Base-by-base conservation (phyloP, 2,113 vertebrate species). In the Macaca nemestrina region DNA sequence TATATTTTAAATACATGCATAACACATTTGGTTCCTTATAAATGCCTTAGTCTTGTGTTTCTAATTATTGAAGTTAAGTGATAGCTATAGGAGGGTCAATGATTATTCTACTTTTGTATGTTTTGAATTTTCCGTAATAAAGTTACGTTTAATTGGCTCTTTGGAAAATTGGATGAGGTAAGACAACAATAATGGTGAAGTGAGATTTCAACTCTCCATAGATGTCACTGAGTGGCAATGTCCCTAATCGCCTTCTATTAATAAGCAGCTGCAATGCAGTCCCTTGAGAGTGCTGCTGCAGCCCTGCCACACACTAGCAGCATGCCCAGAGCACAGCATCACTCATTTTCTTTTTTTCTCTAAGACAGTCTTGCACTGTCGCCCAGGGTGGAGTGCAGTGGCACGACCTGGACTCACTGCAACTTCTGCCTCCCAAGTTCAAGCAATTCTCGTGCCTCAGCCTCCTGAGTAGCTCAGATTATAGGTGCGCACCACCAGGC, bases 291-390 rank as follows among this genome's bases (percentile, higher is more conserved):
- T 12, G 27, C 38, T 13, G 52, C 59, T 4, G 12, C 14, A 17
- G 50, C 27, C n/a, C 38, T 1, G 27, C 50, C 18, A 7, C 32
- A 32, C 9, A 18, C 35, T 16, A 20, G 50, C n/a, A 0, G 18
- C 0, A 2, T 0, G 1, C 8, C 93, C 22, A 17, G 0, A 3
- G 50, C 8, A 23, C 18, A 52, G 20, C 4, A 2, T 64, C 12
- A 64, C 27, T 30, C 61, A 64, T 64, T 64, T 64, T 64, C 13
- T 64, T 30, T 64, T 64, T 64, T 64, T 64, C 52, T 64, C 61
- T 64, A 30, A 64, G 11, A 64, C 2, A 32, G 61, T 30, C 10
- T 64, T 64, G 61, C 12, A 32, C 10, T 64, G 61, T 64, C 12
- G 2, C 27, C 61, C 61, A 64, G 12, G 61, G 27, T 32, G 12